Base-by-base conservation (phyloP, 2,113 vertebrate species). In the Nothocercus nigrocapillus region DNA sequence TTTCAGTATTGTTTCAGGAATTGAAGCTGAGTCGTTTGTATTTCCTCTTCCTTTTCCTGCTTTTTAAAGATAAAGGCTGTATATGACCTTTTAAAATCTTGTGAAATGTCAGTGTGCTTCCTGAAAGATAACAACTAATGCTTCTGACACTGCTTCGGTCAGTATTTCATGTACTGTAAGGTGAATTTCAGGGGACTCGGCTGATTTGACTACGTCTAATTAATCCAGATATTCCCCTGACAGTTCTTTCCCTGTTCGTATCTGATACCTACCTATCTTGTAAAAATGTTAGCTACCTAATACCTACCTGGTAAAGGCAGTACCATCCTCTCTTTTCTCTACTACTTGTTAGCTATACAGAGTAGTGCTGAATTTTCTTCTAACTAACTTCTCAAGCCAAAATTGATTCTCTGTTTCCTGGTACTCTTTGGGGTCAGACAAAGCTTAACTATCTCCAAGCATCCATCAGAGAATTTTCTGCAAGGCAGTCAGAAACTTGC, bases 41-140 rank as follows among this genome's bases (percentile, higher is more conserved):
- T 86, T 88, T 42, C 84, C 47, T 92, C 42, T 90, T 88, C 24
- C 28, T 85, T 88, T 69, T 77, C 45, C 42, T n/a, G 54, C 80
- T 90, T 90, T n/a, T 42, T 74, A 63, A 42, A 75, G 51, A 42
- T 61, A 88, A 93, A 83, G 56, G 18, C 90, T 78, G 28, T 81
- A 17, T 75, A 75, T 97, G 94, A 95, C 90, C 88, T 93, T 94
- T 96, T 93, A 2, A 84, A 88, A 47, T 93, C 42, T 85, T 90
- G 11, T 84, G 88, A 94, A 95, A 86, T 86, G 80, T 82, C 88
- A 88, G 83, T 2, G 0, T 83, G 24, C 42, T 92, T 34, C 90
- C 77, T 92, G 68, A 67, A 90, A 89, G 76, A 67, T 83, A 82
- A 59, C 32, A 32, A 16, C 1, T 1, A 63, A 90, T 81, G 17